These are phyloP conservation scores for Syrmaticus mikado DNA, from an alignment of 2,113 vertebrate genomes.

Conservation along the genomic window DNA sequence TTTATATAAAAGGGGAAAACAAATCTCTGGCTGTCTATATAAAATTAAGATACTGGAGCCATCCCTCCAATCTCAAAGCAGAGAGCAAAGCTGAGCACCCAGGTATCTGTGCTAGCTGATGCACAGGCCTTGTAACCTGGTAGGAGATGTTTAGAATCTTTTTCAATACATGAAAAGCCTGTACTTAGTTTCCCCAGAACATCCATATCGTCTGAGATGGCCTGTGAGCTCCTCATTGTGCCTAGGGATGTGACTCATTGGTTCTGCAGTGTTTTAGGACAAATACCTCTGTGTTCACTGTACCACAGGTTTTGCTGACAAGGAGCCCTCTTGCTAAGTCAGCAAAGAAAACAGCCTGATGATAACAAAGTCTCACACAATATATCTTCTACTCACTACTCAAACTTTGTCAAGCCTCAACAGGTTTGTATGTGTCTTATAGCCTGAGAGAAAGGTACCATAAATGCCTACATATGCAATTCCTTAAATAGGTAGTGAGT, in stretches of 20 bases:
- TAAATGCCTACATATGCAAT: constrained; percentile 1
- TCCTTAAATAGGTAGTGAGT: not conserved
- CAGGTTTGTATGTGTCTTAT: not conserved
- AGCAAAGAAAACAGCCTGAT: not conserved
- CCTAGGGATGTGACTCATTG: not conserved
- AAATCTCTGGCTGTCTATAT: constrained; percentile 11
- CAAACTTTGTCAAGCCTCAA: not conserved
- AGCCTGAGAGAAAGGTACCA: not conserved
- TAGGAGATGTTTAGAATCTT: not conserved
- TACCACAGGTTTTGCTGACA: not conserved
- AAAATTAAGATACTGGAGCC: constrained; percentile 11
- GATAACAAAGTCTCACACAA: not conserved
- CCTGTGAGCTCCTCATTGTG: not conserved
- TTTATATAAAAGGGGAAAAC: constrained; percentile 45
- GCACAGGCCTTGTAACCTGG: accelerated
- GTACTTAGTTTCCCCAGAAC: not conserved
- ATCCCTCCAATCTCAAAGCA: not conserved
- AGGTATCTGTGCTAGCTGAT: not conserved
- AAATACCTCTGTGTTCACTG: not conserved
- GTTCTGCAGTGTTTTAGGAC: not conserved
- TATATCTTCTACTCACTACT: not conserved
- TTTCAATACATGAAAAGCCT: not conserved
- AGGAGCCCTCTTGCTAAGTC: constrained; percentile 12
- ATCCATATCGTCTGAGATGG: not conserved
- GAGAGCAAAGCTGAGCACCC: not conserved